phyloP scores from a whole-genome alignment of 2,888 invertebrate species.

The Stictocephala bisonia region DNA sequence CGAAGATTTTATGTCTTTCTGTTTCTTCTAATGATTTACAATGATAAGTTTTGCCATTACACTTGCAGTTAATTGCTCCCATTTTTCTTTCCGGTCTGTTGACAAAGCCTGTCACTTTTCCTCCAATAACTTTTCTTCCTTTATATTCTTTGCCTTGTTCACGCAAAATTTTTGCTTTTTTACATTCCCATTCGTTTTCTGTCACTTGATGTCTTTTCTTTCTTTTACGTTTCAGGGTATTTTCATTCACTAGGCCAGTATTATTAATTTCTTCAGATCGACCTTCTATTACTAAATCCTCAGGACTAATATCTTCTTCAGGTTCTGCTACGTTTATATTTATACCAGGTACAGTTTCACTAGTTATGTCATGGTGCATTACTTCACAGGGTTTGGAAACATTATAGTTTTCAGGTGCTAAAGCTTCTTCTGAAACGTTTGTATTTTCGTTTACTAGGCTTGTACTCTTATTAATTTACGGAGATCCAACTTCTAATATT shows the following conservation, averaged over 20 bases:
- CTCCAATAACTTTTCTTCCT: slow-evolving; percentile 15
- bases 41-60: slow-evolving; percentile 21
- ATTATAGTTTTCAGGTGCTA: too few relatives aligned
- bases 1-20: slow-evolving; percentile 35
- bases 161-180: slow-evolving; percentile 5
- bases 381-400: too few relatives aligned
- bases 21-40: not conserved
- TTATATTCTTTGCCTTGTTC: slow-evolving; percentile 28
- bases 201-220: slow-evolving; percentile 27
- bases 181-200: slow-evolving; percentile 25
- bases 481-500: too few relatives aligned
- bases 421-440: too few relatives aligned
- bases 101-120: slow-evolving; percentile 19
- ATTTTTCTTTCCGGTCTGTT: slow-evolving; percentile 2
- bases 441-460: too few relatives aligned
- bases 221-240: too few relatives aligned
- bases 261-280: not conserved
- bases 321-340: too few relatives aligned
- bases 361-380: too few relatives aligned
- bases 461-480: too few relatives aligned
- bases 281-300: not conserved
- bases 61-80: slow-evolving; percentile 11
- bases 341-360: too few relatives aligned
- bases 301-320: not conserved
- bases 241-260: too few relatives aligned